Conservation (phyloP, 2,113 vertebrate genomes). For the Tor tambroides region DNA sequence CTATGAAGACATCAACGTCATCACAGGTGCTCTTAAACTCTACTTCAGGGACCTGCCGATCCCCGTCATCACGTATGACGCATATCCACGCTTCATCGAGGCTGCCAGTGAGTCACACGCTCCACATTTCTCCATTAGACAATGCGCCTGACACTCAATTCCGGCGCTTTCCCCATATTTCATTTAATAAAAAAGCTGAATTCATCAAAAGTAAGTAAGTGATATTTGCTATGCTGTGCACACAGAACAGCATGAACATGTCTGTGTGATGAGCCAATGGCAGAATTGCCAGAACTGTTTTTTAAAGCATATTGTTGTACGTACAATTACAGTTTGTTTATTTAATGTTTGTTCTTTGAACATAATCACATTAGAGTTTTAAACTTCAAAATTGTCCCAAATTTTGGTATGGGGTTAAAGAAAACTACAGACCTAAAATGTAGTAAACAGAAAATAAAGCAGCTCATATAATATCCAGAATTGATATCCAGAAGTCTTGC, state of each 20-base stretch:
- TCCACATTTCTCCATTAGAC: not conserved
- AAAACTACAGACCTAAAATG: not conserved
- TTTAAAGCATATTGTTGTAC: too few species aligned
- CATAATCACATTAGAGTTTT: not conserved
- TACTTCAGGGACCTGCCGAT: slow-evolving; percentile 99
- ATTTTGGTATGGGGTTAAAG: not conserved
- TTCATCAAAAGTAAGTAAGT: too few species aligned
- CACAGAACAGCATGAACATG: not conserved
- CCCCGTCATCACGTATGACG: slow-evolving; percentile 96
- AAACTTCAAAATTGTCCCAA: not conserved
- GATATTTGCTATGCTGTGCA: not conserved
- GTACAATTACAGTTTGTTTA: too few species aligned
- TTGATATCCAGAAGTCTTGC: not conserved
- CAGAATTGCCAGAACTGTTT: too few species aligned
- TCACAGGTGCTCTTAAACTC: slow-evolving; percentile 97
- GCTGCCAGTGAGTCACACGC: slow-evolving; percentile 86
- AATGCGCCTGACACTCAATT: not conserved
- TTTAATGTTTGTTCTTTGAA: not conserved
- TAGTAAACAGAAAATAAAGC: not conserved
- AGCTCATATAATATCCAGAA: not conserved
- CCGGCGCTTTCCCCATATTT: not conserved
- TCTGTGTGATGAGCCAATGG: too few species aligned
- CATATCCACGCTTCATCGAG: slow-evolving; percentile 97
- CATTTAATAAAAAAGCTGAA: not conserved
- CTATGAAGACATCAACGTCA: slow-evolving; percentile 99